Base-by-base conservation (phyloP, 2,888 invertebrate species). In the Augiades crinisus region DNA sequence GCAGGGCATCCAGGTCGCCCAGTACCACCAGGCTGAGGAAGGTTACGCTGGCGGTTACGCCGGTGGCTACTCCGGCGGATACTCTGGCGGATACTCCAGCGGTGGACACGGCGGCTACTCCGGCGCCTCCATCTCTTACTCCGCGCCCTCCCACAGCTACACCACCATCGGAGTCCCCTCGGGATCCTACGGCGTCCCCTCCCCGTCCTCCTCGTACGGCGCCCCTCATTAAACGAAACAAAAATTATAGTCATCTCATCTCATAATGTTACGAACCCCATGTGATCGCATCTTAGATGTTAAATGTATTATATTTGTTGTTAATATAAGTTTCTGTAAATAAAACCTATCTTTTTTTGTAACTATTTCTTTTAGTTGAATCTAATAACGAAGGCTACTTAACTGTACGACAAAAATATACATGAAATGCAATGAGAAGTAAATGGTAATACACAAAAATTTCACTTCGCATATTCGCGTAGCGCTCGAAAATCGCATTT, bases 1-100 rank as follows among this genome's bases (percentile, higher is more conserved):
- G 72, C 96, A 96, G 70, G 96, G 95, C 59, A 94, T 96, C 79
- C 96, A 96, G 78, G 96, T 96, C 24, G 96, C 96, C 19, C 96
- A 96, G 75, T 96, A 94, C 91, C 93, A 94, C 72, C 95, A 95
- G 78, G 91, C 93, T 58, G 91, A 92, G 54, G 91, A 93, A 59
- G 91, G 91, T 55, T 74, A 64, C 59, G 90, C 88, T 56, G 91
- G 91, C 58, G 89, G 90, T 53, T 74, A 72, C 59, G 78, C 80
- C 69, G 85, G 57, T 81, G 57, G 55, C 56, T 63, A 60, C 57
- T 51, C 47, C 34, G 31, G 55, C 37, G n/a, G n/a, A n/a, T 52
- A 53, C 45, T 50, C 73, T 62, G 36, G 65, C 67, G 41, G 75
- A 70, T 56, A 70, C 68, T 46, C 72, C 70, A 40, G 60, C 59